A percentile compares a stretch with the other conserved stretches of the same genome.
Evolutionary conservation across 2,113 vertebrate species (phyloP).

Genomic region (Talpa occidentalis): DNA sequence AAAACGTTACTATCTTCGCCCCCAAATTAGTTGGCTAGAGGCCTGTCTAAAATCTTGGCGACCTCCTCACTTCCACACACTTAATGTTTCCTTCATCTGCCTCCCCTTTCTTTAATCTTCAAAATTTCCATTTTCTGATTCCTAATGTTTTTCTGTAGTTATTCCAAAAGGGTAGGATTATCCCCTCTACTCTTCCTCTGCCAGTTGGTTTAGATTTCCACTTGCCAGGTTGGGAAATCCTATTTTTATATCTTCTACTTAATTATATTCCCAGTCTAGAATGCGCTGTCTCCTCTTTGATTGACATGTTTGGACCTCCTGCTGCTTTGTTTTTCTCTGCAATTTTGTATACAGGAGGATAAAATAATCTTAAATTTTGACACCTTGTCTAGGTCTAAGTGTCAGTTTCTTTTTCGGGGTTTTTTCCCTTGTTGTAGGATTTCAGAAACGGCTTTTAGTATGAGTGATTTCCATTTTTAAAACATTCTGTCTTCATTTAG

Average conservation of each 20-base stretch:
- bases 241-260: conserved; percentile 83
- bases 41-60: conserved; percentile 9
- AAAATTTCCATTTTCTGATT: conserved; percentile 56
- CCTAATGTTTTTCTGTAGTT: conserved; percentile 60
- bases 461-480: conserved; percentile 43
- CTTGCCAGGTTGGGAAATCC: conserved; percentile 82
- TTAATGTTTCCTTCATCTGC: background rate
- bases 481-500: conserved; percentile 58
- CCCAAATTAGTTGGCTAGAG: conserved; percentile 28
- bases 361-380: conserved; percentile 72
- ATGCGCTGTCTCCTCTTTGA: conserved; percentile 80
- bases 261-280: conserved; percentile 83
- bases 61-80: background rate
- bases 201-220: conserved; percentile 81
- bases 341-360: conserved; percentile 75
- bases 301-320: conserved; percentile 81
- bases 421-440: conserved; percentile 64
- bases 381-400: conserved; percentile 72
- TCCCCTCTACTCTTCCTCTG: conserved; percentile 64
- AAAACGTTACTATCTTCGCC: background rate
- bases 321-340: conserved; percentile 72
- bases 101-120: background rate
- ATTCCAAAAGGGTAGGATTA: conserved; percentile 68
- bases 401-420: conserved; percentile 56
- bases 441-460: conserved; percentile 61